phyloP scores from a whole-genome alignment of 2,797 vertebrate genomes.

The Parauchenoglanis punctatus region DNA sequence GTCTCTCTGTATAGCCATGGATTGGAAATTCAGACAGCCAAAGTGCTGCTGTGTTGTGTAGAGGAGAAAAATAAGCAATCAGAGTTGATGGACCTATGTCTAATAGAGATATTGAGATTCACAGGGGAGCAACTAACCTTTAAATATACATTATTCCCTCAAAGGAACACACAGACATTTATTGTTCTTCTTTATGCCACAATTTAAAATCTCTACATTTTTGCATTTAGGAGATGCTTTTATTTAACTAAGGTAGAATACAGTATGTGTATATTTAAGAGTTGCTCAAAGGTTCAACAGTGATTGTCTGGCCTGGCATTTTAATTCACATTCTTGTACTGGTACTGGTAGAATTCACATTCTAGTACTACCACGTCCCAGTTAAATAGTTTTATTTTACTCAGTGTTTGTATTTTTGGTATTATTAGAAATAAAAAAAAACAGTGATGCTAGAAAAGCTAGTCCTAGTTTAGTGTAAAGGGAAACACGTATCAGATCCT shows the following conservation, averaged over 20 bases:
- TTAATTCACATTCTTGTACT: background rate
- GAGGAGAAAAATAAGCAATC: constrained; percentile 18
- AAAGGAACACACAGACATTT: constrained; percentile 6
- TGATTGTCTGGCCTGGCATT: background rate
- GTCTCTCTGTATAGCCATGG: constrained; percentile 13
- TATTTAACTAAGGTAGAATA: background rate
- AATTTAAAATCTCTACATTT: background rate
- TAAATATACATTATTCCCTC: constrained; percentile 53
- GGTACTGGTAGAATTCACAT: background rate
- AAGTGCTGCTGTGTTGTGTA: background rate
- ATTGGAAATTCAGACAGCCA: background rate
- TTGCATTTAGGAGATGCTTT: background rate
- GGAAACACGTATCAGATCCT: background rate
- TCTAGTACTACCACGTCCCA: background rate
- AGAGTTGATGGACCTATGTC: constrained; percentile 22
- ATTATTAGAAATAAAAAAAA: background rate
- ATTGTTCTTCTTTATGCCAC: background rate
- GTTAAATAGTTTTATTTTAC: background rate
- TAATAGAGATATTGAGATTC: constrained; percentile 44
- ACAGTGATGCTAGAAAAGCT: background rate
- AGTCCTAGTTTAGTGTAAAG: background rate
- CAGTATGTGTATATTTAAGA: background rate
- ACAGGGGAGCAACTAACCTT: constrained; percentile 55
- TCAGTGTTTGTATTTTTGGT: background rate
- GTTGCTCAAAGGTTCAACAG: background rate